These are phyloP conservation scores for Drosophila ironensis DNA, from an alignment of 1,140 invertebrate genomes.

Conservation along the genomic window DNA sequence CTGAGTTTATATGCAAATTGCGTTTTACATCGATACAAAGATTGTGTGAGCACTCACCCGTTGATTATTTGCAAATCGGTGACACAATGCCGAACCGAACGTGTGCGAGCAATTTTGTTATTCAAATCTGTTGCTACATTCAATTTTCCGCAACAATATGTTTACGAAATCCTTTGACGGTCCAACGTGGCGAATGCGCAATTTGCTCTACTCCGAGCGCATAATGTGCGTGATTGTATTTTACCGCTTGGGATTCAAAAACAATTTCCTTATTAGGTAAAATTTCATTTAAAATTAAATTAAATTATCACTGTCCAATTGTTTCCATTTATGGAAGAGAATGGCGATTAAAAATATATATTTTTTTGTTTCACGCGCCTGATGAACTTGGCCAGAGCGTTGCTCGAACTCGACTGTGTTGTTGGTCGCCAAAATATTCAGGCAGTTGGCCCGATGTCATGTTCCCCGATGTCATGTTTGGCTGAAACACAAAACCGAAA, in stretches of 20 bases:
- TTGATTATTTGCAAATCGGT: slow-evolving; percentile 14
- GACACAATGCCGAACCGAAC: slow-evolving; percentile 14
- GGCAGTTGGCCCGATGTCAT: slow-evolving; percentile 49
- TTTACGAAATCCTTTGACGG: slow-evolving; percentile 52
- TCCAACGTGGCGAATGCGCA: slow-evolving; percentile 70
- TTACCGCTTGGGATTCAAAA: too few relatives aligned
- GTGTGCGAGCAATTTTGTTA: slow-evolving; percentile 41
- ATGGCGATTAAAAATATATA: background rate
- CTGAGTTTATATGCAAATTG: slow-evolving; percentile 22
- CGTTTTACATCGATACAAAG: slow-evolving; percentile 8
- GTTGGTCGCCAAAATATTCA: slow-evolving; percentile 66
- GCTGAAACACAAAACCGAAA: slow-evolving; percentile 6
- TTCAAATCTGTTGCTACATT: slow-evolving; percentile 39
- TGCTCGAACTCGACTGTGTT: slow-evolving; percentile 76
- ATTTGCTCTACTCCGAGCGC: slow-evolving; percentile 56
- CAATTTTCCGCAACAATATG: slow-evolving; percentile 69
- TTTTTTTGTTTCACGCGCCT: slow-evolving; percentile 20
- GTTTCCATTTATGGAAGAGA: slow-evolving; percentile 6
- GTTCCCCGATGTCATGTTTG: too few relatives aligned
- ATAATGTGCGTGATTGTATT: slow-evolving; percentile 34
- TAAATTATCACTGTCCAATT: slow-evolving; percentile 36
- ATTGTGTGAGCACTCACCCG: slow-evolving; percentile 14
- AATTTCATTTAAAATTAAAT: slow-evolving; percentile 48
- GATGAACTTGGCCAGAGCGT: slow-evolving; percentile 60
- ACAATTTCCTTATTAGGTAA: slow-evolving; percentile 60